phyloP scores from a whole-genome alignment of 1,140 invertebrate species.

The Drosophila eugracilis region DNA sequence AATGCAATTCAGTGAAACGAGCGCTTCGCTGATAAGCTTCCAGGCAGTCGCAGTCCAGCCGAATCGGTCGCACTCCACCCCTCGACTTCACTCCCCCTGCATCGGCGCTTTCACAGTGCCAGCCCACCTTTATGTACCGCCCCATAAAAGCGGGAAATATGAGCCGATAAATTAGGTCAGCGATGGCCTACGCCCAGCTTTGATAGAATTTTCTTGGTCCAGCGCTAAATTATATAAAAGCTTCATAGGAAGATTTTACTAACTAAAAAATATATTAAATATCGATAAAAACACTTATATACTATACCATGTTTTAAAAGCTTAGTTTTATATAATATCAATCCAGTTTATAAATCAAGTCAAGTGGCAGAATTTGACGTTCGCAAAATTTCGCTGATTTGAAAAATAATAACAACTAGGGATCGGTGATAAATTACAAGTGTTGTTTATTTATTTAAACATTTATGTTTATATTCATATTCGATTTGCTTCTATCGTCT shows the following conservation, averaged over 20 bases:
- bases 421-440: constrained; percentile 22
- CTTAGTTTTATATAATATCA: neutral
- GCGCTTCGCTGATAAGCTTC: constrained; percentile 17
- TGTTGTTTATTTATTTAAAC: constrained; percentile 20
- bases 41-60: neutral
- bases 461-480: constrained; percentile 40
- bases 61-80: neutral
- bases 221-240: too few relatives aligned
- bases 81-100: neutral
- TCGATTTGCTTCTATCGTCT: constrained; percentile 36
- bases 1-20: constrained; percentile 16
- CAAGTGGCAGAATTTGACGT: too few relatives aligned
- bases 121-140: constrained; percentile 25
- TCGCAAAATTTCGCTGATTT: neutral
- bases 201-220: too few relatives aligned
- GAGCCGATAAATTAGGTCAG: constrained; percentile 24
- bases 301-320: constrained; percentile 10
- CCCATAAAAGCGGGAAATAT: constrained; percentile 13
- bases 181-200: constrained; percentile 32
- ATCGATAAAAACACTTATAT: too few relatives aligned
- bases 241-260: too few relatives aligned
- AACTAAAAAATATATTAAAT: too few relatives aligned
- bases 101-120: neutral
- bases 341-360: neutral
- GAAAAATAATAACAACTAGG: neutral